Evolutionary conservation across 2,113 vertebrate genomes (phyloP).

Genomic region (Macrotus californicus): DNA sequence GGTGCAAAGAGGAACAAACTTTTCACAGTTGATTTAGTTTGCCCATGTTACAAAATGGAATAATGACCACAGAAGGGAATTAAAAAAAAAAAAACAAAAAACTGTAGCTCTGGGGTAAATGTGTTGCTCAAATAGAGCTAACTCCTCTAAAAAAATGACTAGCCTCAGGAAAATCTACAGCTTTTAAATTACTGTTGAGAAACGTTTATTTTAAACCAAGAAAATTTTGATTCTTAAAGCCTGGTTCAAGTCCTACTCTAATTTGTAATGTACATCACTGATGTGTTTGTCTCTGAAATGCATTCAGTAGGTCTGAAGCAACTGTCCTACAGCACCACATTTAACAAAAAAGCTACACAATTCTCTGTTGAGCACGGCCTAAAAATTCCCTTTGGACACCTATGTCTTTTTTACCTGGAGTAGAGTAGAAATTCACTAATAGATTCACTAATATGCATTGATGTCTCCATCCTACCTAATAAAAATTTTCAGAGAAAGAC

Average conservation of each 20-base stretch:
- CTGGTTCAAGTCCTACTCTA: not conserved
- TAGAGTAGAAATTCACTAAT: not conserved
- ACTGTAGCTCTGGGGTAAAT: not conserved
- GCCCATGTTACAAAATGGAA: slow-evolving; percentile 37
- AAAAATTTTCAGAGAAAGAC: not conserved
- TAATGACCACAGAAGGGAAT: not conserved
- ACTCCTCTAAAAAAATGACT: not conserved
- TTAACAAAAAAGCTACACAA: not conserved
- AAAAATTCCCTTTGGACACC: not conserved
- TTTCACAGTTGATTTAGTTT: slow-evolving; percentile 58
- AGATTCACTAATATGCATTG: not conserved
- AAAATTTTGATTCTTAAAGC: not conserved
- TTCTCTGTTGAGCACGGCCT: not conserved
- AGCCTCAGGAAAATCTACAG: not conserved
- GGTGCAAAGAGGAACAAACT: slow-evolving; percentile 15
- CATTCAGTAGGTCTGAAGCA: slow-evolving; percentile 18
- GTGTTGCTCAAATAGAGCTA: not conserved
- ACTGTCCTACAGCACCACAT: not conserved
- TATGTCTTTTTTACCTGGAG: not conserved
- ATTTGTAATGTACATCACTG: not conserved
- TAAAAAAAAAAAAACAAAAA: not conserved
- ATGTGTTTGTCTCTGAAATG: not conserved
- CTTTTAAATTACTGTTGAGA: slow-evolving; percentile 1
- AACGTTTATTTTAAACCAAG: not conserved
- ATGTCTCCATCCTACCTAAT: not conserved